Evolutionary conservation across 2,113 vertebrate genomes (phyloP), one percentile per base, ranked within the genome.

Genomic region (Seriola aureovittata): DNA sequence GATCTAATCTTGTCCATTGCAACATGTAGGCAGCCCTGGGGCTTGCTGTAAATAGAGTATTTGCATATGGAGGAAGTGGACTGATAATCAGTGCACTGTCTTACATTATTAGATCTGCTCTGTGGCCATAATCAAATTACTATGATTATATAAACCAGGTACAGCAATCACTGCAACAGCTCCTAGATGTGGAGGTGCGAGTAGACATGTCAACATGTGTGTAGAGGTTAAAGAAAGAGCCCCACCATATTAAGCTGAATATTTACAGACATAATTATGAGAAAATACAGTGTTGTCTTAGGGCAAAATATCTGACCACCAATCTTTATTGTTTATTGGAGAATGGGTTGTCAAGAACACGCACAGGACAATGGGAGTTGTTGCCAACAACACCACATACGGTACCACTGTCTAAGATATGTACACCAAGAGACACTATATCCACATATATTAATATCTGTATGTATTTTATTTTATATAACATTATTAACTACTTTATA

Each of bases 71-170:
- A 68, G 23, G 34, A 70, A 64, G 19, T 55, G 48, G 9, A 50
- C 52, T 17, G n/a, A 77, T 52, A 19, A 81, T 25, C 3, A 0
- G 9, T 81, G 36, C 13, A 34, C 34, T 54, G 25, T 34, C 9
- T 44, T 54, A 14, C 46, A 23, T 57, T 58, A 73, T 74, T 40
- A 38, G 12, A 73, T 60, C 40, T 74, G 17, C 36, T 54, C 29
- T 55, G 12, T 71, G 58, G 25, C 17, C 42, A 55, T 62, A 50
- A 83, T 71, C 4, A 71, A 46, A 78, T 52, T 75, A 81, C 8
- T 40, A 6, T 38, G 21, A 25, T 70, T 70, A 16, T 5, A 50
- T 11, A 58, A 69, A 32, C 9, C 17, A 62, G 52, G 11, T 38
- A 54, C 40, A 40, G 36, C 34, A 34, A 36, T 12, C 11, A 10